Evolutionary conservation across 1,140 invertebrate species (phyloP).

Genomic region (Drosophila trapezifrons): DNA sequence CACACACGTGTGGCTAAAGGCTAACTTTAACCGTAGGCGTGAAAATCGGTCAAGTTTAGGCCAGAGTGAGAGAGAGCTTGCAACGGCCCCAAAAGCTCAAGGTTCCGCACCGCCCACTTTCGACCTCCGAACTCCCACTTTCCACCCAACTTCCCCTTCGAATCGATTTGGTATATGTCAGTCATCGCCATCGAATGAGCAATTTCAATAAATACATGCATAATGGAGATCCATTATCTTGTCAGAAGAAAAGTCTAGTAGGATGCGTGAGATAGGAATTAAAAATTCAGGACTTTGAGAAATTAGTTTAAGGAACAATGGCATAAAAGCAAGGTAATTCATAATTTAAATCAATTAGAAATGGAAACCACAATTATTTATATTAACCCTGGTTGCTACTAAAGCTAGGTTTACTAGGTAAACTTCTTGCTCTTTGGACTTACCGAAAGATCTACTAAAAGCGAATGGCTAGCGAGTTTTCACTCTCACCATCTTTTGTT

Average conservation of each 20-base stretch:
- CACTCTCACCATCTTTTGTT: constrained; percentile 30
- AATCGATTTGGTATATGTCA: constrained; percentile 34
- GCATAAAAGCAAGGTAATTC: background rate
- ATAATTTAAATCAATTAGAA: too few relatives aligned
- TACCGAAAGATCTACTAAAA: too few relatives aligned
- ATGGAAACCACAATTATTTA: too few relatives aligned
- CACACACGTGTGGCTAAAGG: background rate
- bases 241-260: constrained; percentile 4
- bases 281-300: constrained; percentile 9
- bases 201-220: constrained; percentile 32
- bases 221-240: constrained; percentile 29
- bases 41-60: constrained; percentile 58
- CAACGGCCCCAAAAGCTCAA: constrained; percentile 43
- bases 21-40: constrained; percentile 30
- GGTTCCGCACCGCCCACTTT: constrained; percentile 29
- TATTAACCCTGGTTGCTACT: too few relatives aligned
- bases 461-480: constrained; percentile 2
- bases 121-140: constrained; percentile 24
- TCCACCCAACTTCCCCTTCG: constrained; percentile 11
- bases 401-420: too few relatives aligned
- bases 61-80: constrained; percentile 29
- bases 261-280: constrained; percentile 2
- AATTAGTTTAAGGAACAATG: background rate
- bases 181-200: constrained; percentile 8
- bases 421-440: background rate